Conservation (phyloP, 2,797 vertebrate species). For the Hirundo rustica region DNA sequence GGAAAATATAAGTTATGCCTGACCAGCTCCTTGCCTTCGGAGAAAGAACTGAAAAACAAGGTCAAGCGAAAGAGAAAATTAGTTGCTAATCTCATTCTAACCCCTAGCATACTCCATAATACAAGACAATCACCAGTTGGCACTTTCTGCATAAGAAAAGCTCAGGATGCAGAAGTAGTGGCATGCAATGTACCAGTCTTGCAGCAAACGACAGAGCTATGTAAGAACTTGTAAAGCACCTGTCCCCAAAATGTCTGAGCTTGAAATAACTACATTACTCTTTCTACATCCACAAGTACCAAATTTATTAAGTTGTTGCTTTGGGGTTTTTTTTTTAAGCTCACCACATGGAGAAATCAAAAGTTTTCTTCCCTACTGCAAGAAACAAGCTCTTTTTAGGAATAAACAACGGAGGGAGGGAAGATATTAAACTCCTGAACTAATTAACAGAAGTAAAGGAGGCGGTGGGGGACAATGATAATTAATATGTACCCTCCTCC, state of each 20-base stretch:
- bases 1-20: background rate
- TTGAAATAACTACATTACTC: conserved; percentile 17
- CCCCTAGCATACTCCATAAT: conserved; percentile 16
- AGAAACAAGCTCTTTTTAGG: conserved; percentile 64
- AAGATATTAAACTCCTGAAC: conserved; percentile 77
- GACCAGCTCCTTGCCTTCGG: background rate
- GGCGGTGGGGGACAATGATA: conserved; percentile 74
- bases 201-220: conserved; percentile 23
- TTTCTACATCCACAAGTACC: conserved; percentile 6
- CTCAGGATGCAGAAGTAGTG: background rate
- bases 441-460: conserved; percentile 76
- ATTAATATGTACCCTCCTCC: conserved; percentile 77
- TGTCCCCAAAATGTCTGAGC: conserved; percentile 29
- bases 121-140: background rate
- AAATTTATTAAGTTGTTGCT: conserved; percentile 16
- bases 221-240: conserved; percentile 28
- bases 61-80: conserved; percentile 26
- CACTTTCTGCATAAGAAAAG: conserved; percentile 38
- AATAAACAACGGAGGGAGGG: conserved; percentile 66
- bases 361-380: conserved; percentile 51
- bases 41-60: conserved; percentile 35
- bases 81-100: conserved; percentile 44
- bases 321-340: background rate
- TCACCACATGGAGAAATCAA: conserved; percentile 28
- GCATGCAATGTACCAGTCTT: background rate